Conservation (phyloP, 2,797 vertebrate genomes). For the Helarctos malayanus region DNA sequence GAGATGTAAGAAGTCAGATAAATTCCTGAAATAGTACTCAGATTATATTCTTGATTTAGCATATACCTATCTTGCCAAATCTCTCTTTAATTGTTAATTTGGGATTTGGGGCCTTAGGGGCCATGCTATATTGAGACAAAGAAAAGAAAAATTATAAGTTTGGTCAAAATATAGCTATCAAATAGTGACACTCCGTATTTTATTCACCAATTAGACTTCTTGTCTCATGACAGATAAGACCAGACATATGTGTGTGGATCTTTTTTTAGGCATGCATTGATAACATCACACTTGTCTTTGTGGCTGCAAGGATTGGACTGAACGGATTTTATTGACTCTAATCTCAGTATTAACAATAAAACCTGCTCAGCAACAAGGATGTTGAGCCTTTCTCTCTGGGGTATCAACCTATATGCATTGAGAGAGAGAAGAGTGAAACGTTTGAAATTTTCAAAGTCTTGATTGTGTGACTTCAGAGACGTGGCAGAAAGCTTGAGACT, state of each 20-base stretch:
- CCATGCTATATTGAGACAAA: conserved; percentile 32
- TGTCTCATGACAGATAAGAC: not conserved
- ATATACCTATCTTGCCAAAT: not conserved
- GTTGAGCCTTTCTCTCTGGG: not conserved
- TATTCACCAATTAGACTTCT: not conserved
- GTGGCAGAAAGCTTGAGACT: not conserved
- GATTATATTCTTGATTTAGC: not conserved
- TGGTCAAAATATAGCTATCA: not conserved
- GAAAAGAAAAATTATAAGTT: not conserved
- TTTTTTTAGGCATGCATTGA: not conserved
- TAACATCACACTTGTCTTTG: not conserved
- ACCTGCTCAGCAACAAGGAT: not conserved
- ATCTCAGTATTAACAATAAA: not conserved
- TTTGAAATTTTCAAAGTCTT: not conserved
- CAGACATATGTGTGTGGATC: not conserved
- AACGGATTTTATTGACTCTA: not conserved
- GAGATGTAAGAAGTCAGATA: not conserved
- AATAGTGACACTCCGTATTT: not conserved
- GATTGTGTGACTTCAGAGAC: not conserved
- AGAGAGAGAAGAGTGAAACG: not conserved
- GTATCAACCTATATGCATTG: not conserved
- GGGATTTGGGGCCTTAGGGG: not conserved
- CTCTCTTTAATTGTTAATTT: conserved; percentile 41
- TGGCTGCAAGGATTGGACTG: not conserved
- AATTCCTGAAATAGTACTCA: not conserved